Percentiles rank a stretch among this genome's conserved stretches.
These are phyloP conservation scores for Drosophila busckii DNA, from an alignment of 1,140 invertebrate species.

Conservation along the genomic window DNA sequence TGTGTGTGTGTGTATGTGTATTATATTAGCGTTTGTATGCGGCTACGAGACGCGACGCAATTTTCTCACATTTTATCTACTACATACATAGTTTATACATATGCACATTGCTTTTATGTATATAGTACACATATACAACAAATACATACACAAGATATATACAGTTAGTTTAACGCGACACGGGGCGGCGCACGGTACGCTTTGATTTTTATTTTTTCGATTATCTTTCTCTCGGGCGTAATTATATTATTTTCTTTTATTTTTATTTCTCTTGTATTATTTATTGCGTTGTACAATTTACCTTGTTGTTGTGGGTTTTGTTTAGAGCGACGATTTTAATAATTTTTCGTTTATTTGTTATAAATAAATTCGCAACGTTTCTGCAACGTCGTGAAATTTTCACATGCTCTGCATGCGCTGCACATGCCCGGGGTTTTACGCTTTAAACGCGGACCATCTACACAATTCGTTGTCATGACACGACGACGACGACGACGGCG, in stretches of 20 bases:
- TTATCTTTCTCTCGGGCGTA: no score
- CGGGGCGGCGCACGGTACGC: neutral
- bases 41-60: constrained; percentile 50
- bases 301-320: constrained; percentile 37
- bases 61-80: constrained; percentile 43
- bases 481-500: constrained; percentile 33
- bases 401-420: constrained; percentile 61
- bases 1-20: constrained; percentile 1
- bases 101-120: constrained; percentile 7
- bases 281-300: constrained; percentile 58
- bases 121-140: constrained; percentile 11
- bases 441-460: constrained; percentile 54
- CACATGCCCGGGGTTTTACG: constrained; percentile 69
- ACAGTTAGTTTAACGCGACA: no score
- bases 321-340: constrained; percentile 49
- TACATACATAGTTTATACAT: constrained; percentile 5
- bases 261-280: constrained; percentile 9
- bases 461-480: constrained; percentile 8
- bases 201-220: constrained; percentile 9
- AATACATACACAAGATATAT: constrained; percentile 11
- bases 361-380: constrained; percentile 68
- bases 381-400: constrained; percentile 56
- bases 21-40: neutral
- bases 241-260: constrained; percentile 2
- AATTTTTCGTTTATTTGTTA: constrained; percentile 44